A percentile compares a stretch with the other conserved stretches of the same genome.
Conservation (phyloP, 2,797 vertebrate species). For the Pseudomugil tenellus region DNA sequence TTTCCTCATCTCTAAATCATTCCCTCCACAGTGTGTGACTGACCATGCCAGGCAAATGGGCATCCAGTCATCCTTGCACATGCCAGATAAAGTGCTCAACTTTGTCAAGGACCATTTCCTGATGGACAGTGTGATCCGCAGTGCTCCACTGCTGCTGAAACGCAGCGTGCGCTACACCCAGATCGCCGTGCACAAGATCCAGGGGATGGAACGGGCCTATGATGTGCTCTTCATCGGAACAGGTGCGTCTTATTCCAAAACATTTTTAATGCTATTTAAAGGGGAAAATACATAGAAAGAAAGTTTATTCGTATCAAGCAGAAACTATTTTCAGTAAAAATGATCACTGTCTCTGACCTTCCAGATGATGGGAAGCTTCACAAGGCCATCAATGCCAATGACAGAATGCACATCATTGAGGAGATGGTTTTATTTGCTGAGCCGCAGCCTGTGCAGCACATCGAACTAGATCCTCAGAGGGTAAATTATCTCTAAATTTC, state of each 20-base stretch:
- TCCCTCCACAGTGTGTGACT: slow-evolving; percentile 86
- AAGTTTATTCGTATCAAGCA: too few species aligned
- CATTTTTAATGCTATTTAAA: background rate
- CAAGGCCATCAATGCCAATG: slow-evolving; percentile 86
- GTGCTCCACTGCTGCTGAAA: slow-evolving; percentile 87
- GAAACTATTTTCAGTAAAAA: background rate
- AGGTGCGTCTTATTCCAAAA: slow-evolving; percentile 67
- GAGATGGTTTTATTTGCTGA: slow-evolving; percentile 87
- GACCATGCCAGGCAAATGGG: slow-evolving; percentile 85
- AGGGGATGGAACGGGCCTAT: slow-evolving; percentile 82
- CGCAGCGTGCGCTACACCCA: slow-evolving; percentile 88
- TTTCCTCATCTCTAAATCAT: slow-evolving; percentile 28
- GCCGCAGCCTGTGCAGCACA: slow-evolving; percentile 87
- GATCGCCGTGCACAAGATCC: slow-evolving; percentile 86
- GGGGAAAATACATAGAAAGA: too few species aligned
- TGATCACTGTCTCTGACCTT: slow-evolving; percentile 5
- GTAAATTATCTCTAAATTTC: slow-evolving; percentile 74
- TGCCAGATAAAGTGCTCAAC: slow-evolving; percentile 94
- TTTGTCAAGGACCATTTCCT: slow-evolving; percentile 97
- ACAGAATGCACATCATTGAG: slow-evolving; percentile 88
- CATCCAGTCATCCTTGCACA: slow-evolving; percentile 91
- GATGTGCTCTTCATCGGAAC: slow-evolving; percentile 93
- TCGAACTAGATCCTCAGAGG: slow-evolving; percentile 87
- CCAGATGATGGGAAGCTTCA: slow-evolving; percentile 90
- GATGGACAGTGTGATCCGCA: slow-evolving; percentile 91